These are phyloP conservation scores for Gnatocerus cornutus DNA, from an alignment of 2,888 invertebrate genomes.

Conservation along the genomic window DNA sequence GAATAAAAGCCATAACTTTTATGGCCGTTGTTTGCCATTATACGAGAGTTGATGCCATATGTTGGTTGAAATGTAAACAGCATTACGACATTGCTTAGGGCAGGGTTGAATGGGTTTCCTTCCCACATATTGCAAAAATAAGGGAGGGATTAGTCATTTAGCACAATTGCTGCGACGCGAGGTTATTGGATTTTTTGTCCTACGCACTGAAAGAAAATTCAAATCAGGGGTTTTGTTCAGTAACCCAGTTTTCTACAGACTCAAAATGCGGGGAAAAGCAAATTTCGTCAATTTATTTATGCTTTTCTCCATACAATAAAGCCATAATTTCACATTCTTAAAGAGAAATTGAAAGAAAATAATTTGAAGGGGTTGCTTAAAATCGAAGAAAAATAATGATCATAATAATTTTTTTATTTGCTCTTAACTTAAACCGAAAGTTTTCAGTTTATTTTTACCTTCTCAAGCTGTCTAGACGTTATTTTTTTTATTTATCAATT, in stretches of 20 bases:
- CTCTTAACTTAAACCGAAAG: too few species aligned
- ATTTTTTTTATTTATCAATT: too few species aligned
- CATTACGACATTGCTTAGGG: slow-evolving; percentile 35
- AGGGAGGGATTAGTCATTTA: slow-evolving; percentile 42
- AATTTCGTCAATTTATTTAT: too few species aligned
- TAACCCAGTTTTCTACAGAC: background rate
- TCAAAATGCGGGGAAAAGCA: too few species aligned
- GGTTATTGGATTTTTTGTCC: slow-evolving; percentile 20
- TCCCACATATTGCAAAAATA: slow-evolving; percentile 43
- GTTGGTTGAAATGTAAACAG: slow-evolving; percentile 42
- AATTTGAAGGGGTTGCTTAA: too few species aligned
- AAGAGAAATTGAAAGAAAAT: too few species aligned
- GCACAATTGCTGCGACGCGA: slow-evolving; percentile 13
- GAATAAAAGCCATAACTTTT: slow-evolving; percentile 26
- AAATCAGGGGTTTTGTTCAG: slow-evolving; percentile 3
- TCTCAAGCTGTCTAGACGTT: too few species aligned
- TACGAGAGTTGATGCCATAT: slow-evolving; percentile 36
- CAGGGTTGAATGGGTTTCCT: slow-evolving; percentile 20
- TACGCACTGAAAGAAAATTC: background rate
- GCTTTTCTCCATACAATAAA: too few species aligned
- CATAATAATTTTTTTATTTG: too few species aligned
- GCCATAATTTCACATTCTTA: too few species aligned
- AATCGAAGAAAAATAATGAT: too few species aligned
- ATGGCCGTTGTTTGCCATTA: slow-evolving; percentile 7
- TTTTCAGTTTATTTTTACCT: too few species aligned